Evolutionary conservation across 2,888 invertebrate species (phyloP).

Genomic region (Drosophila fungiperda): DNA sequence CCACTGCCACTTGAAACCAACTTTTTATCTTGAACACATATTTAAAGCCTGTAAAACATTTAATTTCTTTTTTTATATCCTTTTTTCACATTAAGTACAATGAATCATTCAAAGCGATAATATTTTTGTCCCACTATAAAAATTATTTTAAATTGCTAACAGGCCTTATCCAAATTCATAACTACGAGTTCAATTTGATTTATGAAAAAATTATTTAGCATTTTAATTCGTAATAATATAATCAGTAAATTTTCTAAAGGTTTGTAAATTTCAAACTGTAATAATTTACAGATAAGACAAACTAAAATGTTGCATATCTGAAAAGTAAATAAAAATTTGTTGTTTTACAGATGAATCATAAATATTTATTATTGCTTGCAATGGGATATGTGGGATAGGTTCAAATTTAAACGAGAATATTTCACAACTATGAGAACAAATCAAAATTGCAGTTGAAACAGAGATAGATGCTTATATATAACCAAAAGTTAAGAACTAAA

Average conservation of each 20-base stretch:
- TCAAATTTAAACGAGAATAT: slow-evolving; percentile 49
- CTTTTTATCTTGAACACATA: background rate
- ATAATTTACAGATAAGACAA: background rate
- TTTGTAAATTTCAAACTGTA: background rate
- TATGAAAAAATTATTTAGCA: too few relatives aligned
- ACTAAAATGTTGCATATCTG: background rate
- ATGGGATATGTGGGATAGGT: slow-evolving; percentile 20
- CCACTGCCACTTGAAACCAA: background rate
- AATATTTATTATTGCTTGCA: slow-evolving; percentile 32
- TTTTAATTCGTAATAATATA: background rate
- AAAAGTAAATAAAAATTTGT: background rate
- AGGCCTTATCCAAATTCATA: background rate
- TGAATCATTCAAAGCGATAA: background rate
- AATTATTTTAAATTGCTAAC: background rate
- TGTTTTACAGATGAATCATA: slow-evolving; percentile 6
- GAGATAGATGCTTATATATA: slow-evolving; percentile 32
- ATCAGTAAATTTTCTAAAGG: background rate
- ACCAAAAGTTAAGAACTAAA: slow-evolving; percentile 44
- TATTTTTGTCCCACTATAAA: background rate
- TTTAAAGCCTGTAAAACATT: background rate
- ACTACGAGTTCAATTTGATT: background rate
- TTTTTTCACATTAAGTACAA: background rate
- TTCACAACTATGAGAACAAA: slow-evolving; percentile 34
- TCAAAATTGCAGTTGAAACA: slow-evolving; percentile 26
- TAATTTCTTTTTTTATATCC: background rate